A percentile compares a stretch with the other conserved stretches of the same genome.
phyloP scores from a whole-genome alignment of 2,797 vertebrate species.

The Pseudotriccus pelzelni region DNA sequence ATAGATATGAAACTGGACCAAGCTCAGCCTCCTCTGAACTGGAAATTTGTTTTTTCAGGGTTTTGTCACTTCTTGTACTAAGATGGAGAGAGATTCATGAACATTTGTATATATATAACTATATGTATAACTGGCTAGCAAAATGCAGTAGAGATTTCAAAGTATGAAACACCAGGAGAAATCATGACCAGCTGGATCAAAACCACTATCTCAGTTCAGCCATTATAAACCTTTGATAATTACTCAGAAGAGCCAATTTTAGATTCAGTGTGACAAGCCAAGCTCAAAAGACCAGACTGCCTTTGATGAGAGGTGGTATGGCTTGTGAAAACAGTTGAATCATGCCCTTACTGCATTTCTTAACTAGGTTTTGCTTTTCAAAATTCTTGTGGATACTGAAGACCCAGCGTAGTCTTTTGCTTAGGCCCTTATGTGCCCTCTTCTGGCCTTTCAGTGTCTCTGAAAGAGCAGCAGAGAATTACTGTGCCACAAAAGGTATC shows the following conservation, averaged over 20 bases:
- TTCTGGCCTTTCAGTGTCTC: neutral
- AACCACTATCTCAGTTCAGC: neutral
- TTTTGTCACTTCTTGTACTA: neutral
- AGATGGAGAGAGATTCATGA: neutral
- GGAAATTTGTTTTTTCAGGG: neutral
- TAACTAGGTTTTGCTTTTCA: neutral
- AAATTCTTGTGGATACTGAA: slow-evolving; percentile 7
- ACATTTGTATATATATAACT: neutral
- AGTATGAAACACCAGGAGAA: neutral
- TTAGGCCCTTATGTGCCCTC: neutral
- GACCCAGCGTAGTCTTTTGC: neutral
- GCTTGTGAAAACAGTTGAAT: slow-evolving; percentile 20
- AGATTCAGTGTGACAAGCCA: slow-evolving; percentile 41
- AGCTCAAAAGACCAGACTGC: slow-evolving; percentile 3
- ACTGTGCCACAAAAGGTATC: neutral
- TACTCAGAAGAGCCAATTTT: slow-evolving; percentile 9
- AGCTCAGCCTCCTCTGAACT: neutral
- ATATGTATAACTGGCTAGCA: neutral
- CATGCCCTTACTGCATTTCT: neutral
- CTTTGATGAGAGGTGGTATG: slow-evolving; percentile 32
- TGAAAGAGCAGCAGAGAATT: neutral
- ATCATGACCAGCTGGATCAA: neutral
- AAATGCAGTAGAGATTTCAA: neutral
- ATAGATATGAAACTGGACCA: neutral
- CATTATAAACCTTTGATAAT: slow-evolving; percentile 19